These are phyloP conservation scores for Linepithema humile DNA, from an alignment of 1,140 invertebrate genomes.

Conservation along the genomic window DNA sequence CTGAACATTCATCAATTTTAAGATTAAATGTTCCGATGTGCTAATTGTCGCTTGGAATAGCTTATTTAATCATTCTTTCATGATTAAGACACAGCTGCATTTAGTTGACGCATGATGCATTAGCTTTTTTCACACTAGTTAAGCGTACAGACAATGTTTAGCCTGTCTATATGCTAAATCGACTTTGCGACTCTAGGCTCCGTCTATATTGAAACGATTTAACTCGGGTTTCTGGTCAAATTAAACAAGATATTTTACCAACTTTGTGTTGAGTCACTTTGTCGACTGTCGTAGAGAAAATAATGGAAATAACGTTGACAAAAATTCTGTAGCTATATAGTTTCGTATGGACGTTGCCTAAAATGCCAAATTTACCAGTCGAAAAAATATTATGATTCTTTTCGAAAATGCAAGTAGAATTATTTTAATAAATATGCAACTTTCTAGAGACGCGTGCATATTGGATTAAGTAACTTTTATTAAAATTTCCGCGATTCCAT, in stretches of 20 bases:
- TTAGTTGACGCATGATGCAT: slow-evolving; percentile 2
- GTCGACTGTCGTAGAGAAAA: too few species aligned
- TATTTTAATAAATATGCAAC: slow-evolving; percentile 54
- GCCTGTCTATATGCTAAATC: not conserved
- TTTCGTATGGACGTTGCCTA: slow-evolving; percentile 48
- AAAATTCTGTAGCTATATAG: not conserved
- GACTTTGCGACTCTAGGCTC: not conserved
- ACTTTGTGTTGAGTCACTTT: too few species aligned
- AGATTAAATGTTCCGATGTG: not conserved
- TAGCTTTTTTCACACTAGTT: slow-evolving; percentile 4
- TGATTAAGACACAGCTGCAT: not conserved
- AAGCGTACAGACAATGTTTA: slow-evolving; percentile 11
- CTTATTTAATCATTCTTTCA: slow-evolving; percentile 13
- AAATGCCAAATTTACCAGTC: slow-evolving; percentile 64
- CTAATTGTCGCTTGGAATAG: not conserved
- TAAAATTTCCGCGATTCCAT: not conserved
- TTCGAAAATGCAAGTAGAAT: slow-evolving; percentile 47
- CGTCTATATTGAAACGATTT: slow-evolving; percentile 18
- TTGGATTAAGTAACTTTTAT: slow-evolving; percentile 22
- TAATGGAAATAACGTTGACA: slow-evolving; percentile 19
- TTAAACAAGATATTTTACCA: too few species aligned
- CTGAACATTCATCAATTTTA: not conserved
- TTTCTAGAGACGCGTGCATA: slow-evolving; percentile 46
- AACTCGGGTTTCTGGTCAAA: not conserved
- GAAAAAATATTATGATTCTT: slow-evolving; percentile 55